Conservation (phyloP, 1,140 invertebrate species). For the Drosophila sucinea region DNA sequence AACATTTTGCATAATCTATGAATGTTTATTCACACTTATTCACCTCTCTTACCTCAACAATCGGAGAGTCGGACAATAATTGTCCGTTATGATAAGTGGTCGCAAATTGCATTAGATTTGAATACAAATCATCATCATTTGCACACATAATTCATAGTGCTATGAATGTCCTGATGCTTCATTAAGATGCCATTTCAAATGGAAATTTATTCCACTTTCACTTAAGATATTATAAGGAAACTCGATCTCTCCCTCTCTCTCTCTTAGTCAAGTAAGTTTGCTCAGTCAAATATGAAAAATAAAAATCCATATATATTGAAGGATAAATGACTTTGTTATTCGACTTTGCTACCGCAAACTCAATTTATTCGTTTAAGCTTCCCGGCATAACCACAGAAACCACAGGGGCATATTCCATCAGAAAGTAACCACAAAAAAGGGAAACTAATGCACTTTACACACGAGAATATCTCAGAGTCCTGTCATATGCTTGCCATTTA, state of each 20-base stretch:
- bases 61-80: conserved; percentile 44
- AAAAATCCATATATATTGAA: neutral
- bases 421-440: conserved; percentile 45
- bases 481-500: conserved; percentile 50
- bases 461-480: conserved; percentile 28
- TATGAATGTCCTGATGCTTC: neutral
- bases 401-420: conserved; percentile 38
- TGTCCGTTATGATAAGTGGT: conserved; percentile 44
- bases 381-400: conserved; percentile 35
- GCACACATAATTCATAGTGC: conserved; percentile 1
- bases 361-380: conserved; percentile 20
- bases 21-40: conserved; percentile 17
- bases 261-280: too few relatives aligned
- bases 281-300: neutral
- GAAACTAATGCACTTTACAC: conserved; percentile 50
- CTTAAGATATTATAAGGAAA: neutral
- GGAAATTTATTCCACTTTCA: conserved; percentile 1
- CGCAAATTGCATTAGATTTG: conserved; percentile 63
- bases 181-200: neutral
- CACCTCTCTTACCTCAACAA: conserved; percentile 12
- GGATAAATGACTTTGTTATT: conserved; percentile 26
- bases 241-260: neutral
- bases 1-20: conserved; percentile 34
- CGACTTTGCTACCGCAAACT: conserved; percentile 23
- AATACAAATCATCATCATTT: conserved; percentile 39